Evolutionary conservation across 2,113 vertebrate species (phyloP).

Genomic region (Hippocampus barbouri): DNA sequence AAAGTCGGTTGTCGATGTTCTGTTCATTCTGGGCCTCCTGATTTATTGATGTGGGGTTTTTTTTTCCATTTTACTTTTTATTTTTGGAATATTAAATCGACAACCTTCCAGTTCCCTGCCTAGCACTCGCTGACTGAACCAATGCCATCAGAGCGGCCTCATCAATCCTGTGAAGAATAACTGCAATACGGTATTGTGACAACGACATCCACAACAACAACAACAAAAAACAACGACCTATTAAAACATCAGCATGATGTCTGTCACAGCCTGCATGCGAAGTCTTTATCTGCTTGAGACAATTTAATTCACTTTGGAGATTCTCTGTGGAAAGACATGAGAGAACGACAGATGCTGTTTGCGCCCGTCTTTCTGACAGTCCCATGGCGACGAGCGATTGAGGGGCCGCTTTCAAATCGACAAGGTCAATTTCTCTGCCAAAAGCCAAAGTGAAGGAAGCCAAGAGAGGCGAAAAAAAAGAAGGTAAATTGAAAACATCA

Average conservation of each 20-base stretch:
- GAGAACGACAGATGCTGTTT: constrained; percentile 26
- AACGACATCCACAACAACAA: neutral
- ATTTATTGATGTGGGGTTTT: neutral
- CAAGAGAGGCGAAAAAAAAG: constrained; percentile 12
- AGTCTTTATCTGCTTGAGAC: constrained; percentile 20
- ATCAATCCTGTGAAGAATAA: neutral
- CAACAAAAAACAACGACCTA: neutral
- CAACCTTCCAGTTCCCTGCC: neutral
- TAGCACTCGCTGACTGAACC: neutral
- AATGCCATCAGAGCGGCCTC: neutral
- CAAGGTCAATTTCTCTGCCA: constrained; percentile 38
- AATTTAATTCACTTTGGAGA: constrained; percentile 38
- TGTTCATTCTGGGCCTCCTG: neutral
- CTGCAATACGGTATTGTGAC: neutral
- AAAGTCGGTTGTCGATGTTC: neutral
- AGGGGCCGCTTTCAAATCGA: constrained; percentile 38
- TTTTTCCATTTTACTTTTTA: neutral
- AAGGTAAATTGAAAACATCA: constrained; percentile 45
- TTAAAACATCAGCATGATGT: neutral
- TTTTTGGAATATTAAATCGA: neutral
- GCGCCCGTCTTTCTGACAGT: constrained; percentile 8
- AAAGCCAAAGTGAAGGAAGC: constrained; percentile 9
- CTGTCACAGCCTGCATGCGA: neutral
- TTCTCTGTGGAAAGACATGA: constrained; percentile 2
- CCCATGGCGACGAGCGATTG: constrained; percentile 28